Conservation (phyloP, 2,113 vertebrate species). For the Gasterosteus aculeatus region DNA sequence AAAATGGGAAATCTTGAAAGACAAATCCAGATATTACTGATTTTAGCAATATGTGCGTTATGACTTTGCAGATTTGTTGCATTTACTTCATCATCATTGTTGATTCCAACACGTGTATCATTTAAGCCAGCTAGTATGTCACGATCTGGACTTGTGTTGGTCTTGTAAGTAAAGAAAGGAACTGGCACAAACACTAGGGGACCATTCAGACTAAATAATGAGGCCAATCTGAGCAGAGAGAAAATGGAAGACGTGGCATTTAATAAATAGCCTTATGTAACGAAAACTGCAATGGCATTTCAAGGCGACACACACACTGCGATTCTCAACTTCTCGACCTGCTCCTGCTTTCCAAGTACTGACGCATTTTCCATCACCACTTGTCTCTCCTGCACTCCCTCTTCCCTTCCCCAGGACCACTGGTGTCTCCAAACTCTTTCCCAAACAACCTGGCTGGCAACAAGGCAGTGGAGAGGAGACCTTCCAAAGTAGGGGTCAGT, state of each 20-base stretch:
- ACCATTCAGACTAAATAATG: not conserved
- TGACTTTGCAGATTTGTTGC: not conserved
- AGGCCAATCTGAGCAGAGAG: not conserved
- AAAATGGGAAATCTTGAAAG: not conserved
- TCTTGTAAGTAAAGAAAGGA: not conserved
- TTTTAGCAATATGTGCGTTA: not conserved
- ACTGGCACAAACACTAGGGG: not conserved
- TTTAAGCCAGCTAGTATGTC: not conserved
- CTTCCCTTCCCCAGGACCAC: slow-evolving; percentile 78
- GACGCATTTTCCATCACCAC: slow-evolving; percentile 25
- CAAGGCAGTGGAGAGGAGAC: slow-evolving; percentile 87
- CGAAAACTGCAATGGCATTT: not conserved
- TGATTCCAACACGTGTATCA: not conserved
- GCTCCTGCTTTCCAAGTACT: slow-evolving; percentile 10
- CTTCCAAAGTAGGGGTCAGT: slow-evolving; percentile 87
- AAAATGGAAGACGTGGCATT: not conserved
- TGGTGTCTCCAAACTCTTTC: slow-evolving; percentile 88
- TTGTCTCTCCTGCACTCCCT: slow-evolving; percentile 10
- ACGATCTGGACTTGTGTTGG: not conserved
- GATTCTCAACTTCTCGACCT: not conserved
- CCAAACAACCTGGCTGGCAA: slow-evolving; percentile 87
- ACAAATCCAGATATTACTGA: not conserved
- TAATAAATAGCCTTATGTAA: not conserved
- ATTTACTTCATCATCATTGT: not conserved
- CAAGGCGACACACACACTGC: not conserved